Base-by-base conservation (phyloP, 1,140 invertebrate species). In the Zaprionus ornatus region DNA sequence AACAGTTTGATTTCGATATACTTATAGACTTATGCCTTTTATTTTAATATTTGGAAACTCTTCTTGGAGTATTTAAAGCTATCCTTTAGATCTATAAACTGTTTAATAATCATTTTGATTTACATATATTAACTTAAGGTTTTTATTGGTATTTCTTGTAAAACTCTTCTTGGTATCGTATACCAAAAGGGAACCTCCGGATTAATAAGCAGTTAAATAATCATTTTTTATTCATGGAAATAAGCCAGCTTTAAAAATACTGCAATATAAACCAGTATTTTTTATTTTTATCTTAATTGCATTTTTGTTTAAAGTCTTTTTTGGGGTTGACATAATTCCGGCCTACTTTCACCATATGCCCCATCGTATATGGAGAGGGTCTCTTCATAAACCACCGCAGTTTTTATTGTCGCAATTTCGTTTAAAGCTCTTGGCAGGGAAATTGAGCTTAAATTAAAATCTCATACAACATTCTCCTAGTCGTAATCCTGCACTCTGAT, bases 361-460 rank as follows among this genome's bases (percentile, higher is more conserved):
- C 2, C 19, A 7, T 12, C 42, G 45, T 21, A 19, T 23, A 50
- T 50, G 19, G 3, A 13, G 19, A 23, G 45, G 45, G 45, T 50
- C 21, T 13, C 5, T 50, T 23, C 40, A 50, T 50, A 23, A 50
- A 50, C 45, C 12, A 40, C 15, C 45, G 45, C 45, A 21, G 45
- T n/a, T 40, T 50, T 50, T 50, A 50, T 23, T 21, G 45, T 10
- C 21, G 12, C 45, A 50, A 50, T 50, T 50, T 50, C n/a, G 45
- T 23, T 23, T 23, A 50, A 50, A 50, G 9, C 6, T 1, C 4
- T 4, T 50, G 19, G 19, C n/a, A n/a, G 12, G 45, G 3, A 48
- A 19, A 50, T 50, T 50, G 19, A 50, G 45, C 45, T 50, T n/a
- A 50, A 50, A 50, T 50, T 50, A 19, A 50, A 50, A 21, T 50